These are phyloP conservation scores for Drosophila leontia DNA, from an alignment of 1,140 invertebrate genomes.

Conservation along the genomic window DNA sequence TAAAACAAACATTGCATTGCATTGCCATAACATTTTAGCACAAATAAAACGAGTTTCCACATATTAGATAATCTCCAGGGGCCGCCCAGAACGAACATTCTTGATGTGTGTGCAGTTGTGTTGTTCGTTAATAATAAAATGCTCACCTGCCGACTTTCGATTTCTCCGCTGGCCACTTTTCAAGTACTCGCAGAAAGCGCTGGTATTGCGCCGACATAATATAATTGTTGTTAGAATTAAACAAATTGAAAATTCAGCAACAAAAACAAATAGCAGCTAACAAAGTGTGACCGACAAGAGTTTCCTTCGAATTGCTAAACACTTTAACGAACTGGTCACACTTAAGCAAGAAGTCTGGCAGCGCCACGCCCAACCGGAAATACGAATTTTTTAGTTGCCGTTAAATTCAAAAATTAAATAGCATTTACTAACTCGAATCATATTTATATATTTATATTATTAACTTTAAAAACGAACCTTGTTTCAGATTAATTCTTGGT, in stretches of 20 bases:
- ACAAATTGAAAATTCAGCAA: conserved; percentile 14
- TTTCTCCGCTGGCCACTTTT: conserved; percentile 92
- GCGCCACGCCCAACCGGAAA: too few species aligned
- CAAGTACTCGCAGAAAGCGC: conserved; percentile 90
- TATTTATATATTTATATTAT: neutral
- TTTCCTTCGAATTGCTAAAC: too few species aligned
- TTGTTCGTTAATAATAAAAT: neutral
- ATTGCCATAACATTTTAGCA: neutral
- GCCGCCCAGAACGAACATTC: conserved; percentile 63
- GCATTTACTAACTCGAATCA: too few species aligned
- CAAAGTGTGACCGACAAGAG: too few species aligned
- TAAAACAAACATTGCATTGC: neutral
- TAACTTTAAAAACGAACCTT: too few species aligned
- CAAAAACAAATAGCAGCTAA: conserved; percentile 10
- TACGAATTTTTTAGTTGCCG: too few species aligned
- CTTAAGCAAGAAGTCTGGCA: too few species aligned
- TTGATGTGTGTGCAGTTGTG: conserved; percentile 2
- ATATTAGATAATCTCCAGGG: conserved; percentile 70
- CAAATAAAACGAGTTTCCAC: neutral
- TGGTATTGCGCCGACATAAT: conserved; percentile 89
- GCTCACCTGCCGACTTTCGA: conserved; percentile 90
- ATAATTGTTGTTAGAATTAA: conserved; percentile 13
- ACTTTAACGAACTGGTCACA: too few species aligned
- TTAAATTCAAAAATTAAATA: too few species aligned
- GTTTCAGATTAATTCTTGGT: conserved; percentile 39